A percentile compares a stretch with the other conserved stretches of the same genome.
These are phyloP conservation scores for Onthophagus sagittarius DNA, from an alignment of 2,888 invertebrate species.

Conservation along the genomic window DNA sequence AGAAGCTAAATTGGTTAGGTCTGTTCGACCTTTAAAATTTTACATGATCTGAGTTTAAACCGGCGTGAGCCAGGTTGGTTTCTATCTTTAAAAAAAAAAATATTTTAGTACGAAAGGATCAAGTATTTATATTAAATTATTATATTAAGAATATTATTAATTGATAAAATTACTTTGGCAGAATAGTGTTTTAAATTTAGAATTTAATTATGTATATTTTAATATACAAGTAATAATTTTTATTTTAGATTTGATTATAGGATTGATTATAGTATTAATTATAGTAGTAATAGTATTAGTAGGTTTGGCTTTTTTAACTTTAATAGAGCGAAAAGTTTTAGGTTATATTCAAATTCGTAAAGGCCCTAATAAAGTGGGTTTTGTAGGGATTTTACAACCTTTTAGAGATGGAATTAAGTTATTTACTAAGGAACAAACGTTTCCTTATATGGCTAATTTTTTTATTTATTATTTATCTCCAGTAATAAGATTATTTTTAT, in stretches of 20 bases:
- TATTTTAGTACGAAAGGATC: conserved; percentile 80
- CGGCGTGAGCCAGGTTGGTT: conserved; percentile 83
- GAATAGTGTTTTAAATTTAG: conserved; percentile 70
- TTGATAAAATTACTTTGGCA: conserved; percentile 59
- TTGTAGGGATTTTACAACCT: conserved; percentile 63
- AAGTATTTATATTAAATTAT: conserved; percentile 56
- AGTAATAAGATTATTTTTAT: conserved; percentile 57
- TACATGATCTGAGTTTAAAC: conserved; percentile 88
- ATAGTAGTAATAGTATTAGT: conserved; percentile 60
- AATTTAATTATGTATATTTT: conserved; percentile 56
- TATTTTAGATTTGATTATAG: conserved; percentile 48
- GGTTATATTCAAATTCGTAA: conserved; percentile 68
- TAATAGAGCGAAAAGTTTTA: conserved; percentile 52
- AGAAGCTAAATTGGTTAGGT: conserved; percentile 65
- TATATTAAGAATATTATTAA: conserved; percentile 42
- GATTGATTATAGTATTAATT: conserved; percentile 53
- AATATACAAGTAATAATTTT: too few relatives aligned
- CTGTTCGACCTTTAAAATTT: conserved; percentile 80
- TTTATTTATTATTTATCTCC: conserved; percentile 59
- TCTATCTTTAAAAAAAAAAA: conserved; percentile 65
- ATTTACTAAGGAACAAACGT: conserved; percentile 63
- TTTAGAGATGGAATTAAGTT: conserved; percentile 71
- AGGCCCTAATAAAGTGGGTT: conserved; percentile 67
- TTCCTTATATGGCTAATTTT: conserved; percentile 58
- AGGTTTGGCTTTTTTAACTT: conserved; percentile 66